Evolutionary conservation across 1,140 invertebrate genomes (phyloP).

Genomic region (Tetramorium alpestre): DNA sequence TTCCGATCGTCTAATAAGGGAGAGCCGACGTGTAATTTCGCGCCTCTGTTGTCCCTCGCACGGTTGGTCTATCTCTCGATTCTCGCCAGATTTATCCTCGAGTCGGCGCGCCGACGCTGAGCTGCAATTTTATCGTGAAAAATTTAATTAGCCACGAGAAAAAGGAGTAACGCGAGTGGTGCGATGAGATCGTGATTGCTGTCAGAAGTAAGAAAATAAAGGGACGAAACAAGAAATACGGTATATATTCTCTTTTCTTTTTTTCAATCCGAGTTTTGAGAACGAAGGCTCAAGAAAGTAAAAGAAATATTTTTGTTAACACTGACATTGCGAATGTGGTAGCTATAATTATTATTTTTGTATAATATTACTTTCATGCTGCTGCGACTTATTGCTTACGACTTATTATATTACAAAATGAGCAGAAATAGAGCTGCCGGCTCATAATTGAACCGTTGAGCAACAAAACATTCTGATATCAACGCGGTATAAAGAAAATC

Average conservation of each 20-base stretch:
- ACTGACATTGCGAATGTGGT: not conserved
- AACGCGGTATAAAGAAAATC: constrained; percentile 10
- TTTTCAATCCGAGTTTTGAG: not conserved
- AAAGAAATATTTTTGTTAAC: not conserved
- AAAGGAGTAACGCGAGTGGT: not conserved
- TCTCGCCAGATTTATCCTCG: not conserved
- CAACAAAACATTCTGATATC: constrained; percentile 33
- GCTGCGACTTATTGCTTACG: not conserved
- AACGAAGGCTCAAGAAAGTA: not conserved
- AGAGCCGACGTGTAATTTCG: constrained; percentile 40
- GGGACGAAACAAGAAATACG: not conserved
- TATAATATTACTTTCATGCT: not conserved
- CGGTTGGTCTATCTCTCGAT: not conserved
- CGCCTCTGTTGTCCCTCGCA: constrained; percentile 17
- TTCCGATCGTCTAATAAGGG: constrained; percentile 39
- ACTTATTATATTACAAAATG: not conserved
- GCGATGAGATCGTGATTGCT: not conserved
- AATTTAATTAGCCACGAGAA: not conserved
- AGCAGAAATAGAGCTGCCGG: constrained; percentile 4
- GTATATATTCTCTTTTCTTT: not conserved
- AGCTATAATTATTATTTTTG: not conserved
- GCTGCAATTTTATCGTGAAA: constrained; percentile 15
- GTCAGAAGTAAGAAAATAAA: not conserved
- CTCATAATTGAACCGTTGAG: constrained; percentile 16
- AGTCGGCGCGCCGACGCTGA: not conserved